Evolutionary conservation across 2,888 invertebrate species (phyloP).

Genomic region (Temnothorax unifasciatus): DNA sequence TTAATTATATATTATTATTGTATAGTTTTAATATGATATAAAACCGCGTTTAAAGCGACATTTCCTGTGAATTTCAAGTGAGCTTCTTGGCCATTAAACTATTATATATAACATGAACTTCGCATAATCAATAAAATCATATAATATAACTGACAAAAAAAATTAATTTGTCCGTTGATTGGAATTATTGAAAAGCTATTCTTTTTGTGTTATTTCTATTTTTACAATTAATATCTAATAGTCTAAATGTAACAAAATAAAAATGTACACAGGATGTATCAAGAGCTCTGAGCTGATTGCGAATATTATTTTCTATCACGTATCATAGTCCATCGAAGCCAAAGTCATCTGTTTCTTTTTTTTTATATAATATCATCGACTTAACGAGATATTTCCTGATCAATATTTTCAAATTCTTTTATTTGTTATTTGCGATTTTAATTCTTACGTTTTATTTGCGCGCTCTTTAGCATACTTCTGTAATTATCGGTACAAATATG

Average conservation of each 20-base stretch:
- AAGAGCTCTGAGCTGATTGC: slow-evolving; percentile 33
- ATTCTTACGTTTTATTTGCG: slow-evolving; percentile 4
- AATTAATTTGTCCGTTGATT: background rate
- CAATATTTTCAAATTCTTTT: slow-evolving; percentile 4
- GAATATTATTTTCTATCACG: slow-evolving; percentile 69
- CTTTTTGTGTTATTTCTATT: slow-evolving; percentile 3
- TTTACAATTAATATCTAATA: slow-evolving; percentile 7
- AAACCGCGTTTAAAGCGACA: background rate
- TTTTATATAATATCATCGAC: background rate
- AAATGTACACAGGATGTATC: slow-evolving; percentile 2
- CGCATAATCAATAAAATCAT: background rate
- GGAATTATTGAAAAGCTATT: background rate
- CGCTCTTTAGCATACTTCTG: slow-evolving; percentile 21
- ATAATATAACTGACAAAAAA: slow-evolving; percentile 17
- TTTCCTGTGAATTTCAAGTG: background rate
- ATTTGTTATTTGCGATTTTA: background rate
- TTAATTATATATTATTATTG: background rate
- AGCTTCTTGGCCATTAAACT: background rate
- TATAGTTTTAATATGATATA: slow-evolving; percentile 3
- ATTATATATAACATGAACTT: background rate
- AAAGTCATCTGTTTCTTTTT: slow-evolving; percentile 77
- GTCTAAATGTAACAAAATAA: background rate
- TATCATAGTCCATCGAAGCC: slow-evolving; percentile 84
- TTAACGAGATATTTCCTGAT: background rate
- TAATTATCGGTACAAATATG: slow-evolving; percentile 9